Conservation (phyloP, 2,888 invertebrate species). For the Drosophila peninsularis region DNA sequence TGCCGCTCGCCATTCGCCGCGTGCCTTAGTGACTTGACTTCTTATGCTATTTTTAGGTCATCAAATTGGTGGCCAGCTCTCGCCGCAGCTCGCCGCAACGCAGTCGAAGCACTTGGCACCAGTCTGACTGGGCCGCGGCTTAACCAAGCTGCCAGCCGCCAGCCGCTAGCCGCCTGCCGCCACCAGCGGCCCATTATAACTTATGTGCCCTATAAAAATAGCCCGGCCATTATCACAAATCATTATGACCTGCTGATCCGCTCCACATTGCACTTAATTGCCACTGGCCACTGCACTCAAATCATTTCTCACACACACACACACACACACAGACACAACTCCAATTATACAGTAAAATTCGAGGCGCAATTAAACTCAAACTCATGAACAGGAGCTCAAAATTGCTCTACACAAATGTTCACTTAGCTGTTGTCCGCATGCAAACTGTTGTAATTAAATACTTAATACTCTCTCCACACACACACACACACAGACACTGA, state of each 20-base stretch:
- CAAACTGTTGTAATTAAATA: conserved; percentile 5
- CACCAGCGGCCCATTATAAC: conserved; percentile 29
- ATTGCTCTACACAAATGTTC: conserved; percentile 5
- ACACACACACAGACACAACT: not conserved
- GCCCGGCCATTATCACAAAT: conserved; percentile 75
- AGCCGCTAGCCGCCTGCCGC: too few species aligned
- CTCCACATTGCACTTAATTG: conserved; percentile 52
- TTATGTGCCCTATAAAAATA: conserved; percentile 60
- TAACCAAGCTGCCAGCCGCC: conserved; percentile 48
- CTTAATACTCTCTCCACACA: not conserved
- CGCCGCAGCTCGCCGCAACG: conserved; percentile 18
- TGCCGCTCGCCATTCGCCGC: conserved; percentile 59
- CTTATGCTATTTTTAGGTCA: conserved; percentile 80
- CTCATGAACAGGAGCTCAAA: not conserved
- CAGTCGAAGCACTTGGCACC: conserved; percentile 63
- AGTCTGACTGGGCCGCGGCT: conserved; percentile 57
- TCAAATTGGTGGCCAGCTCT: conserved; percentile 65
- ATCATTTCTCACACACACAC: not conserved
- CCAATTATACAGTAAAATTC: not conserved
- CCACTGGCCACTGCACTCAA: conserved; percentile 40
- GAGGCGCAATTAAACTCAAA: not conserved
- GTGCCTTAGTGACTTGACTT: conserved; percentile 68
- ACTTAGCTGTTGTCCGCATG: not conserved
- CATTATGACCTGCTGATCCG: conserved; percentile 74
- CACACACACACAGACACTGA: too few species aligned